Evolutionary conservation across 2,888 invertebrate species (phyloP), one percentile per base, ranked within the genome.

Genomic region (Patella pellucida): DNA sequence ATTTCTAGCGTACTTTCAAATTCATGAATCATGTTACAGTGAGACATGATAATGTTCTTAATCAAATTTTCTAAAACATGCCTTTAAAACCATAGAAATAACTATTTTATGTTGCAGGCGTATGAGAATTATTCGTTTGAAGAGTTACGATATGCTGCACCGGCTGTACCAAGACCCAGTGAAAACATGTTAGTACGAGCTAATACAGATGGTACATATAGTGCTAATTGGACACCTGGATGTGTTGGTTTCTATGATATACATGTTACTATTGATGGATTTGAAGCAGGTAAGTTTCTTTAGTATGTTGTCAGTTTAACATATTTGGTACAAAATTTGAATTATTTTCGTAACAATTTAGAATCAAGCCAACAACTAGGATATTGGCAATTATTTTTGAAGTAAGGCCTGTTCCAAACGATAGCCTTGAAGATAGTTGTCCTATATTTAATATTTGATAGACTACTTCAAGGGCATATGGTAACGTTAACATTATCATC

Each of bases 71-170:
- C 12, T 52, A 52, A 27, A 52, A 19, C 16, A 11, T 62, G 19
- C n/a, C 19, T 19, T 62, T 62, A 62, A 62, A 62, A 62, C 5
- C 3, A 3, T 11, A 0, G 11, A 62, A 62, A 62, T 1, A 72
- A 75, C 5, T 41, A 9, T 41, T 41, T 41, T 41, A 41, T 76
- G 80, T 87, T 89, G 15, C 92, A 96, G 94, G 94, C 94, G 0
- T 97, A 95, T 91, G 95, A 96, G 87, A 95, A 96, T 89, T 97
- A 95, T 89, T 97, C 97, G 0, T 97, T 98, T 91, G 99, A 99
- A 92, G 99, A 99, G 91, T 91, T 99, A 68, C 94, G 98, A 52
- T 89, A 86, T 78, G 93, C 94, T 73, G 94, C 94, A 7, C 95
- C 95, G 1, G 93, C 94, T 0, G 92, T 94, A 19, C 94, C 94